Conservation (phyloP, 2,113 vertebrate genomes). For the Bothrops jararaca region DNA sequence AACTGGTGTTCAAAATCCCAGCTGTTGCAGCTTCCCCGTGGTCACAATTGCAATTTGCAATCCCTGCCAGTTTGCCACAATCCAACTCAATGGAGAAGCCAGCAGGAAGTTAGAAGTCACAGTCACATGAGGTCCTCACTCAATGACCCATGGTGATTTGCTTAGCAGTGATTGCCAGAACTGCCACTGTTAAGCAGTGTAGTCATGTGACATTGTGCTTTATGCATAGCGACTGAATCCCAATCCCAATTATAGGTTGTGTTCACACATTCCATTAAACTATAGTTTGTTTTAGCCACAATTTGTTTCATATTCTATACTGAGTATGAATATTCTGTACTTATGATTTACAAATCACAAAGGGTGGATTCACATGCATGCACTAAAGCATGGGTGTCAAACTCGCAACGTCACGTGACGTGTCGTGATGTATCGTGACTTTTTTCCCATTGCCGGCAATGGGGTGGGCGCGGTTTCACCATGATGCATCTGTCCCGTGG, state of each 20-base stretch:
- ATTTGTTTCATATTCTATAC: not conserved
- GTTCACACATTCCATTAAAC: not conserved
- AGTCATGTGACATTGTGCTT: not conserved
- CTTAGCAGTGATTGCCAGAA: not conserved
- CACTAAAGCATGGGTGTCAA: not conserved
- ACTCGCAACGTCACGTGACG: too few species aligned
- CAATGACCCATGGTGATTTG: not conserved
- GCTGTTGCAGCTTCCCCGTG: not conserved
- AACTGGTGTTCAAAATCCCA: not conserved
- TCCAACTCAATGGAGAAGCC: not conserved
- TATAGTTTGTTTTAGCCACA: not conserved
- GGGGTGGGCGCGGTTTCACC: too few species aligned
- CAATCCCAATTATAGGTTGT: not conserved
- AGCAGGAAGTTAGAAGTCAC: not conserved
- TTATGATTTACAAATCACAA: not conserved
- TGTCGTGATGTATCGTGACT: too few species aligned
- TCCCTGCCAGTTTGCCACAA: not conserved
- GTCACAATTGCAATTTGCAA: not conserved
- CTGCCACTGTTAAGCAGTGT: not conserved
- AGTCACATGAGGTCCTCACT: not conserved
- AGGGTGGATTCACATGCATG: not conserved
- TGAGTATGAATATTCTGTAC: not conserved
- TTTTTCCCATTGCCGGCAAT: too few species aligned
- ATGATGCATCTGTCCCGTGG: too few species aligned
- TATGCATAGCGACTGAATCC: not conserved